Evolutionary conservation across 1,140 invertebrate genomes (phyloP), one percentile per base, ranked within the genome.

Genomic region (Lineus longissimus): DNA sequence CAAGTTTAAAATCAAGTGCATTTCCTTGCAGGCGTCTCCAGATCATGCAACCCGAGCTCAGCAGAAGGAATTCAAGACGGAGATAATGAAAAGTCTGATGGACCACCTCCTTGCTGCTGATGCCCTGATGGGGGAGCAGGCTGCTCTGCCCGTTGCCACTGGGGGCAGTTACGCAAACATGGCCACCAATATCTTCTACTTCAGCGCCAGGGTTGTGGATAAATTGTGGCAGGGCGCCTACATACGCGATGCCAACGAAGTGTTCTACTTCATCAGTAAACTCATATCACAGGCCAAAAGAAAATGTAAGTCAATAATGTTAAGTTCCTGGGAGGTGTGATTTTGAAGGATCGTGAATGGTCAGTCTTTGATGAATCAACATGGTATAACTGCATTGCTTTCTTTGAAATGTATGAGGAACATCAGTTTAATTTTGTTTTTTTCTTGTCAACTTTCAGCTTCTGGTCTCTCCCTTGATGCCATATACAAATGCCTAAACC

Each of bases 191-290:
- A 92, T 97, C 0, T 96, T 94, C 75, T 96, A 97, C 75, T 86
- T 97, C 61, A 90, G 92, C 0, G 90, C 92, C 0, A 85, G 95
- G 69, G 88, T 98, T 41, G 95, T 98, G 2, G 96, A 99, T 76
- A 97, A 97, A 83, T 83, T 98, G 54, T 98, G 96, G 96, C 93
- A 97, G 83, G 94, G 93, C 87, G 70, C 72, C 17, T 80, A 73
- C 65, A 76, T 71, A 61, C 90, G 92, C 78, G 92, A 97, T 81
- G 90, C 94, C 0, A 93, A 96, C 75, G 93, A 97, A 78, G 91
- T 97, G 0, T 94, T 97, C 76, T 94, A 97, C 77, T 97, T 96
- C 78, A 90, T 97, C 56, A 89, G 95, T 6, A 94, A 95, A 79
- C 81, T 98, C 41, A 91, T 97, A 61, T 88, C 88, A 0, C 79